Evolutionary conservation across 92 coral and sea anemone genomes (phyloP).

Genomic region (Epizoanthus ramosus): DNA sequence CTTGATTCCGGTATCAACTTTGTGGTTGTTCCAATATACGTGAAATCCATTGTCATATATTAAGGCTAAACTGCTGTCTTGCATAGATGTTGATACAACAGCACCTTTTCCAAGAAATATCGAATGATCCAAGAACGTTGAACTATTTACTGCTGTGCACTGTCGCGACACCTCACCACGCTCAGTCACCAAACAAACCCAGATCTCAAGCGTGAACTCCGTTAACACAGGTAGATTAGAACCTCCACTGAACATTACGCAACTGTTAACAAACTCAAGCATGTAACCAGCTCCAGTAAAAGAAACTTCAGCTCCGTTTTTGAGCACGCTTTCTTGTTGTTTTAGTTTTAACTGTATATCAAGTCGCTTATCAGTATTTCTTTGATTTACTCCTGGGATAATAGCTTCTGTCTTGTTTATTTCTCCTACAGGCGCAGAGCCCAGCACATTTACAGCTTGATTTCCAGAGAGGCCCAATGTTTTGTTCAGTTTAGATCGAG

Average conservation of each 20-base stretch:
- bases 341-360: constrained; percentile 25
- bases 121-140: not conserved
- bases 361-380: constrained; percentile 25
- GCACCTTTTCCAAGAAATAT: constrained; percentile 25
- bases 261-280: constrained; percentile 45
- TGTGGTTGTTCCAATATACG: constrained; percentile 47
- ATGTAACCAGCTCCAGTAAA: constrained; percentile 70
- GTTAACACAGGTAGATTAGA: constrained; percentile 50
- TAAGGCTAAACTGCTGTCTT: constrained; percentile 38
- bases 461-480: constrained; percentile 60
- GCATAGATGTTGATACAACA: constrained; percentile 28
- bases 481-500: constrained; percentile 23
- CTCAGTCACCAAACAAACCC: constrained; percentile 54
- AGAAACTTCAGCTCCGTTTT: constrained; percentile 28
- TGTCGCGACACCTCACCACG: constrained; percentile 19
- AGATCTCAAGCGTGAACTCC: constrained; percentile 64
- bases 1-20: constrained; percentile 42
- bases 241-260: constrained; percentile 33
- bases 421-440: not conserved
- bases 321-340: constrained; percentile 29
- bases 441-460: constrained; percentile 37
- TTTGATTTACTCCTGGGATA: constrained; percentile 38
- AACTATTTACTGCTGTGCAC: constrained; percentile 24
- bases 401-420: not conserved
- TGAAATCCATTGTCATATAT: constrained; percentile 35